Percentiles rank a stretch among this genome's conserved stretches.
Conservation (phyloP, 2,888 invertebrate genomes). For the Orthosia incerta region DNA sequence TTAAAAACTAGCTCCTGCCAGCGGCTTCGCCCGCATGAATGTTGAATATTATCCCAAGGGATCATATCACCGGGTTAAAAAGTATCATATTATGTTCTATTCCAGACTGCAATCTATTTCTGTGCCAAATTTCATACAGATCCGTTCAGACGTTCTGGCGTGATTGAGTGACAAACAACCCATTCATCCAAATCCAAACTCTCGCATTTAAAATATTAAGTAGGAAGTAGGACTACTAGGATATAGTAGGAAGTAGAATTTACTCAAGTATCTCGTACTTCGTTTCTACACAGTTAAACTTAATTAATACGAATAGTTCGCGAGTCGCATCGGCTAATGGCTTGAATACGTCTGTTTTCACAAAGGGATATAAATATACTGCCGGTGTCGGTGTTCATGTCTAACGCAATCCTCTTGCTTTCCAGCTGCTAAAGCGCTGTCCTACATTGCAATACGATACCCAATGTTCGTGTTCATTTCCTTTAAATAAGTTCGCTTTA, state of each 20-base stretch:
- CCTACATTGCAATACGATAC: slow-evolving; percentile 54
- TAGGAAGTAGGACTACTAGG: too few species aligned
- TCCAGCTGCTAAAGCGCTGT: slow-evolving; percentile 61
- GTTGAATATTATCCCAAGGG: too few species aligned
- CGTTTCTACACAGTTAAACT: slow-evolving; percentile 89
- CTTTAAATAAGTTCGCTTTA: slow-evolving; percentile 44
- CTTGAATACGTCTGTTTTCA: slow-evolving; percentile 82
- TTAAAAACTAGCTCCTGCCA: too few species aligned
- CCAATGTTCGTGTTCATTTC: slow-evolving; percentile 47
- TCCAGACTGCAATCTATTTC: too few species aligned
- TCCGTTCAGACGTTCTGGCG: too few species aligned
- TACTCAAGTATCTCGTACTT: slow-evolving; percentile 74
- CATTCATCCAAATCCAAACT: too few species aligned
- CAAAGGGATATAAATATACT: slow-evolving; percentile 82
- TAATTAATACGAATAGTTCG: slow-evolving; percentile 90
- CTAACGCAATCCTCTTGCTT: slow-evolving; percentile 60
- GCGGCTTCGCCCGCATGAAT: too few species aligned
- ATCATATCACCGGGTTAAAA: too few species aligned
- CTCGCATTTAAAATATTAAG: too few species aligned
- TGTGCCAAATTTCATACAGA: too few species aligned
- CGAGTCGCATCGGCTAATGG: slow-evolving; percentile 86
- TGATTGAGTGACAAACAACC: too few species aligned
- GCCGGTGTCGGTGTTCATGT: slow-evolving; percentile 62
- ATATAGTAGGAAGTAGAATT: slow-evolving; percentile 23
- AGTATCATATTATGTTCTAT: too few species aligned